phyloP scores from a whole-genome alignment of 2,888 invertebrate species.

The Trissoscelio sp. region DNA sequence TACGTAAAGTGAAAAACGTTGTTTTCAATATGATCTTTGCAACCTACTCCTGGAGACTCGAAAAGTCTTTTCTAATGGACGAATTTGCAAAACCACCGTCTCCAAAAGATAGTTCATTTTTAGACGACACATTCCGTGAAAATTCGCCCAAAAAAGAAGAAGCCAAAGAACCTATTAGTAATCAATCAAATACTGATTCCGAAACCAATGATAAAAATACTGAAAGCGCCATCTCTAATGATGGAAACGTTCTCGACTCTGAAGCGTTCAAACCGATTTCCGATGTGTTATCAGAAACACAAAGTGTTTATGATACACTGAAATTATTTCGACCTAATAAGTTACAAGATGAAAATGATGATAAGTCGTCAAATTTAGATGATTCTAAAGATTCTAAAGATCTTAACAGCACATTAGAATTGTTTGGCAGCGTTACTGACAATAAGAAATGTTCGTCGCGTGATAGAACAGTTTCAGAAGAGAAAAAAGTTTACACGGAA shows the following conservation, averaged over 20 bases:
- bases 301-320: conserved; percentile 80
- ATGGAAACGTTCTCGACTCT: not conserved
- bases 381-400: conserved; percentile 57
- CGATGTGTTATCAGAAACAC: conserved; percentile 73
- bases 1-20: conserved; percentile 92
- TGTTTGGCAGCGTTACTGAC: conserved; percentile 63
- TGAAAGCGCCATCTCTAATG: not conserved
- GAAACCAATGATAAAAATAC: conserved; percentile 54
- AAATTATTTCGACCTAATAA: conserved; percentile 79
- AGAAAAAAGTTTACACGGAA: conserved; percentile 84
- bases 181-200: not conserved
- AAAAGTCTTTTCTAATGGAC: conserved; percentile 93
- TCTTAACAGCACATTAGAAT: conserved; percentile 69
- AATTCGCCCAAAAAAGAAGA: conserved; percentile 67
- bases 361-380: conserved; percentile 53
- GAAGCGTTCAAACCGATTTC: conserved; percentile 70
- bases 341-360: conserved; percentile 30
- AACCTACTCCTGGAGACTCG: conserved; percentile 95
- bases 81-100: conserved; percentile 91
- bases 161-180: conserved; percentile 18
- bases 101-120: conserved; percentile 84
- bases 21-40: conserved; percentile 92
- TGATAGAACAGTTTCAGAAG: conserved; percentile 74
- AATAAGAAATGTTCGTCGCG: conserved; percentile 64
- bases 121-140: conserved; percentile 78